Evolutionary conservation across 2,888 invertebrate genomes (phyloP).

Genomic region (Taenaris catops): DNA sequence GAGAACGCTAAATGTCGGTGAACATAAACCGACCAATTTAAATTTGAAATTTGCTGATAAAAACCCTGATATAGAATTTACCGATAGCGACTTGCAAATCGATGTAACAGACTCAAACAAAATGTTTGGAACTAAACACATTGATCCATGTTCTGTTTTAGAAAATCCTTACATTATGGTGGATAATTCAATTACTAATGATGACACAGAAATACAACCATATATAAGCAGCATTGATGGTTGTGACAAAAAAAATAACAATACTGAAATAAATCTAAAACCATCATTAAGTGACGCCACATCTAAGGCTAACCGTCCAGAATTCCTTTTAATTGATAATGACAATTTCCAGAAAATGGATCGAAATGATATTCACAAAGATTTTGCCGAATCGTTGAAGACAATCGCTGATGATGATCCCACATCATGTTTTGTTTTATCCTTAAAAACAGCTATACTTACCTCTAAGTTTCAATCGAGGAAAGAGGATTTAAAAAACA

Average conservation of each 20-base stretch:
- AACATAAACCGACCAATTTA: conserved; percentile 33
- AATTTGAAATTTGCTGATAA: conserved; percentile 38
- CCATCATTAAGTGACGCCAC: conserved; percentile 41
- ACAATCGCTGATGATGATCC: conserved; percentile 28
- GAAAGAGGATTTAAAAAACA: conserved; percentile 26
- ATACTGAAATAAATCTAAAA: conserved; percentile 30
- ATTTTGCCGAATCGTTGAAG: conserved; percentile 22
- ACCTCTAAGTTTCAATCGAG: conserved; percentile 16
- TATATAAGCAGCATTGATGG: conserved; percentile 13
- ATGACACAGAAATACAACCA: conserved; percentile 15
- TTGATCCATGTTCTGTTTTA: conserved; percentile 12
- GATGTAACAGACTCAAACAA: conserved; percentile 15
- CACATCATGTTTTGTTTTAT: conserved; percentile 45
- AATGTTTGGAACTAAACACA: conserved; percentile 12
- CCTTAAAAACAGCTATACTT: conserved; percentile 33
- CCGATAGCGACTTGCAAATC: background rate
- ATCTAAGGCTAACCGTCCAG: conserved; percentile 35
- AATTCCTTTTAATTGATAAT: background rate
- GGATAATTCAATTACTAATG: conserved; percentile 4
- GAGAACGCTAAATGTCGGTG: conserved; percentile 30
- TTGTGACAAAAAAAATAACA: conserved; percentile 5
- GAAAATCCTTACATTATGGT: conserved; percentile 12
- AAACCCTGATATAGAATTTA: conserved; percentile 4
- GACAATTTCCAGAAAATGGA: background rate
- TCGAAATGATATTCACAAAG: background rate